Conservation (phyloP, 2,113 vertebrate genomes). For the Mixornis gularis region DNA sequence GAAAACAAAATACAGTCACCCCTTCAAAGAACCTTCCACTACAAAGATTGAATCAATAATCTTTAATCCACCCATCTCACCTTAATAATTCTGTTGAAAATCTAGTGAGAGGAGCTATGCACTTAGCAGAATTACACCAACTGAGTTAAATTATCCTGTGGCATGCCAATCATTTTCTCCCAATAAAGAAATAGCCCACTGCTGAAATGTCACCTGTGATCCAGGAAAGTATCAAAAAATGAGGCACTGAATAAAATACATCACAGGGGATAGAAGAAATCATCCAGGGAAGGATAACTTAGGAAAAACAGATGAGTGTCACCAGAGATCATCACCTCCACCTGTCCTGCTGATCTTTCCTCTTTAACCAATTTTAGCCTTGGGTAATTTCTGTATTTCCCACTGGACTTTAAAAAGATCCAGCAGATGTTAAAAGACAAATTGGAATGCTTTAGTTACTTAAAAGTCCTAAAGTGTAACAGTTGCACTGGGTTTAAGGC, state of each 20-base stretch:
- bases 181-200: not conserved
- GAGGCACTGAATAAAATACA: not conserved
- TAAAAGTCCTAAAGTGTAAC: not conserved
- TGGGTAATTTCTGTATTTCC: not conserved
- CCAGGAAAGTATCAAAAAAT: not conserved
- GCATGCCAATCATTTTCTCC: not conserved
- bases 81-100: not conserved
- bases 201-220: not conserved
- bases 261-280: not conserved
- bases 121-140: not conserved
- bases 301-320: not conserved
- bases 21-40: not conserved
- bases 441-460: not conserved
- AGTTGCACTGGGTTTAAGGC: not conserved
- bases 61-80: not conserved
- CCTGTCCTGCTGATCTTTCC: slow-evolving; percentile 11
- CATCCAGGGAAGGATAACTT: not conserved
- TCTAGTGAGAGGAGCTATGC: not conserved
- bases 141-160: not conserved
- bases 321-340: slow-evolving; percentile 23
- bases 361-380: slow-evolving; percentile 3
- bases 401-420: not conserved
- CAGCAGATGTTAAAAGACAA: not conserved
- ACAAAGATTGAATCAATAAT: not conserved
- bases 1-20: not conserved